Evolutionary conservation across 2,113 vertebrate genomes (phyloP), one percentile per base, ranked within the genome.

Genomic region (Oostethus manadensis): DNA sequence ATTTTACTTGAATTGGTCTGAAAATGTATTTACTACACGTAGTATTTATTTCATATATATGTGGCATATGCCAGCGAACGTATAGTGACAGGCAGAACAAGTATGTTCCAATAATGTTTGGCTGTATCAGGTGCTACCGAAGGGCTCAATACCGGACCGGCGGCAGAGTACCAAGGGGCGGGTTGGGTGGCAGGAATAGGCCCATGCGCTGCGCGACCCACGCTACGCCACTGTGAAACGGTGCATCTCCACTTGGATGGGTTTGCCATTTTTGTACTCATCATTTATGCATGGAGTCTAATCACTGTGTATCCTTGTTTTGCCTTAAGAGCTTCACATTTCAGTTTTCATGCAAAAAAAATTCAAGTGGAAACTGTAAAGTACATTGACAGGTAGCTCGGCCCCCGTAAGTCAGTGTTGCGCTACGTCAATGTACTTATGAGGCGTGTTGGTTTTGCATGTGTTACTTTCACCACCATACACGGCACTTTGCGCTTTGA

Each of bases 261-360:
- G 18, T 48, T 48, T 48, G 18, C 20, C 11, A 48, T 13, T 18
- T 21, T 48, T 20, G 18, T 4, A 18, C n/a, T 10, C 44, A 6
- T n/a, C 45, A 51, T 87, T n/a, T 84, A 81, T 85, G 80, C 84
- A 86, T 86, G 74, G 81, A 76, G 79, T 80, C 78, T 76, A 68
- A 82, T 81, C 84, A 88, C 86, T 87, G 85, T 88, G 86, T 84
- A 79, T 80, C 79, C 74, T 84, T 84, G 78, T 80, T 82, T 84
- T 87, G 86, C 86, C 86, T 86, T 86, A 86, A 76, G 62, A 64
- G 73, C 58, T 64, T 76, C 54, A 75, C 21, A 29, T 79, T 80
- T 79, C 64, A 60, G 43, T 74, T 82, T 81, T 62, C 49, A 67
- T 74, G 70, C 63, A 75, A 73, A 71, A 64, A 71, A 51, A 47